These are phyloP conservation scores for Hyperoplus immaculatus DNA, from an alignment of 2,797 vertebrate genomes.

Conservation along the genomic window DNA sequence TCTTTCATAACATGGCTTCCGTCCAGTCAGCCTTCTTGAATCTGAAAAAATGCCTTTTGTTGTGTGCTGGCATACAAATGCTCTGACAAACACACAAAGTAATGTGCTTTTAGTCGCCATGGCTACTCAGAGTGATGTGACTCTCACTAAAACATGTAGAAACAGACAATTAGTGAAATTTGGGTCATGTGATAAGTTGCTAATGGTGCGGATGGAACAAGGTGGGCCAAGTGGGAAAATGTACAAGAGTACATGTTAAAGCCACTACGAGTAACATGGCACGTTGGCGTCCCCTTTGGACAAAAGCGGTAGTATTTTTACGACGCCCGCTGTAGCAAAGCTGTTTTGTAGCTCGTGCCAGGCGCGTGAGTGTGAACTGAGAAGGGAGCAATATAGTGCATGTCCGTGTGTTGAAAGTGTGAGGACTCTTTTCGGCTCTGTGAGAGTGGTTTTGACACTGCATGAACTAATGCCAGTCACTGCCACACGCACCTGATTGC, in stretches of 20 bases:
- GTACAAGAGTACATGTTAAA: slow-evolving; percentile 13
- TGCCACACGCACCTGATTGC: no score
- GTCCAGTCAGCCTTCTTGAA: slow-evolving; percentile 5
- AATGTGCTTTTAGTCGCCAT: slow-evolving; percentile 58
- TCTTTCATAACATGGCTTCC: slow-evolving; percentile 1
- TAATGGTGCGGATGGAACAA: slow-evolving; percentile 17
- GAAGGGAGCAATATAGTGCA: no score
- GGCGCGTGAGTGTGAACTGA: no score
- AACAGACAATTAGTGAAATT: slow-evolving; percentile 16
- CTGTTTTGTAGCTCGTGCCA: no score
- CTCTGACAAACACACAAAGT: slow-evolving; percentile 40
- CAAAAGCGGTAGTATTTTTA: no score
- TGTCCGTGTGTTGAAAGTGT: no score
- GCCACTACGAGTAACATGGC: no score
- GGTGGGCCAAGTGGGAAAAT: slow-evolving; percentile 7
- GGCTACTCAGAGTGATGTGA: slow-evolving; percentile 22
- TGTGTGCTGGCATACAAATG: slow-evolving; percentile 16
- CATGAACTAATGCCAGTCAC: no score
- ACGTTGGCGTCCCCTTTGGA: no score
- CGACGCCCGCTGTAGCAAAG: no score
- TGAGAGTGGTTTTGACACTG: no score
- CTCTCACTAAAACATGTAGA: slow-evolving; percentile 1
- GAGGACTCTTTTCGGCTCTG: no score
- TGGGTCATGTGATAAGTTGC: slow-evolving; percentile 18
- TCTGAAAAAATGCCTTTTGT: slow-evolving; percentile 22